Base-by-base conservation (phyloP, 2,888 invertebrate species). In the Acleris laterana region DNA sequence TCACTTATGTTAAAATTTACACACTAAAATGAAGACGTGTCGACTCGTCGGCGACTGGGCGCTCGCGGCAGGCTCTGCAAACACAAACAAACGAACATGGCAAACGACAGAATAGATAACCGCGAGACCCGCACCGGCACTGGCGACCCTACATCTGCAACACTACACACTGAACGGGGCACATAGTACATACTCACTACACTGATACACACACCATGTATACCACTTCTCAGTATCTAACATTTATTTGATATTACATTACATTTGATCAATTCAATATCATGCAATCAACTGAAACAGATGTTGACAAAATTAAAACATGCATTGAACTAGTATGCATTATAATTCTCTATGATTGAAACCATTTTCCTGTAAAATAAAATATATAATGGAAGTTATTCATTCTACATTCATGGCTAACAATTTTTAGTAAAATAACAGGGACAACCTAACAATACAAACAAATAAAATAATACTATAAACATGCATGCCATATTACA, bases 51-150 rank as follows among this genome's bases (percentile, higher is more conserved):
- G 79, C 75, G 77, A 71, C 75, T 74, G 75, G 78, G 74, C 75
- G 74, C 77, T 75, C 74, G 77, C 75, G 75, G 75, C 79, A 76
- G 76, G 61, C 77, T 89, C 92, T 93, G 92, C 73, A 92, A 93
- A 82, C 89, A 92, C 83, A 90, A 91, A 91, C 86, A 90, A 84
- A 89, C 82, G 74, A 77, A 90, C 90, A 90, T 93, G 91, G 92
- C 92, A 92, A 90, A 80, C 81, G 75, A 74, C 79, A 78, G 73
- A 80, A 78, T 62, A 56, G 25, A 28, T 44, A 32, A 44, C 48
- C 49, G 55, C 48, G 32, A 51, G 52, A 32, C 51, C 85, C 84
- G 84, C 85, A 84, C 85, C 85, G 80, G 84, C 81, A 77, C 84
- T 81, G 84, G 82, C 76, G 76, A 77, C 73, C 86, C 87, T 85